A percentile compares a stretch with the other conserved stretches of the same genome.
phyloP scores from a whole-genome alignment of 2,888 invertebrate genomes.

The Hypsopygia costalis region DNA sequence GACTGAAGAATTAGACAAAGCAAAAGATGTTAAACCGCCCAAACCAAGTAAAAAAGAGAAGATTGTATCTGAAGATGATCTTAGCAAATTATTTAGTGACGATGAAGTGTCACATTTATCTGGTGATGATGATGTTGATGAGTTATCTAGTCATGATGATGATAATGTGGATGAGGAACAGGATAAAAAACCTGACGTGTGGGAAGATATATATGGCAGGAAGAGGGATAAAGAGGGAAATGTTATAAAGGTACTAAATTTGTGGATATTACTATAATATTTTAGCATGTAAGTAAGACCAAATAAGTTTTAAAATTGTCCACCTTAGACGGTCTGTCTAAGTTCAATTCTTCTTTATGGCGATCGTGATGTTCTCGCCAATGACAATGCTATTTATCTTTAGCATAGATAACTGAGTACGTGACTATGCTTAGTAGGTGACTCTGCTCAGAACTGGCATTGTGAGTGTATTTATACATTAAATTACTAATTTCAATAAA shows the following conservation, averaged over 20 bases:
- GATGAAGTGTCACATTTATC: constrained; percentile 68
- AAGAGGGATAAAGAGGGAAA: constrained; percentile 90
- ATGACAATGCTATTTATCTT: no score
- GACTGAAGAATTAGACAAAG: constrained; percentile 8
- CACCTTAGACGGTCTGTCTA: no score
- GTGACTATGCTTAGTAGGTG: no score
- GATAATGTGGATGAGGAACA: constrained; percentile 22
- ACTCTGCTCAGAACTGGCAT: no score
- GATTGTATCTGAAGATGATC: constrained; percentile 47
- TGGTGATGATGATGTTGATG: constrained; percentile 29
- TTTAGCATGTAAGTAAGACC: no score
- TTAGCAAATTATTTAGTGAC: constrained; percentile 64
- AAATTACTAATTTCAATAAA: no score
- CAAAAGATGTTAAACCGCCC: constrained; percentile 8
- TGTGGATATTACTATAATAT: no score
- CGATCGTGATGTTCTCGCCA: no score
- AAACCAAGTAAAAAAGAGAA: constrained; percentile 21
- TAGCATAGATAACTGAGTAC: no score
- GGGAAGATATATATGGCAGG: constrained; percentile 97
- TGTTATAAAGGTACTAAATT: constrained; percentile 84
- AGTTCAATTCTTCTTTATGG: no score
- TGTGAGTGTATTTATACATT: no score
- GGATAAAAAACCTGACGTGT: constrained; percentile 64
- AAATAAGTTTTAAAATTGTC: no score
- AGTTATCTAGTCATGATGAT: constrained; percentile 25